Conservation (phyloP, 2,888 invertebrate genomes). For the Sminthurinus aureus region DNA sequence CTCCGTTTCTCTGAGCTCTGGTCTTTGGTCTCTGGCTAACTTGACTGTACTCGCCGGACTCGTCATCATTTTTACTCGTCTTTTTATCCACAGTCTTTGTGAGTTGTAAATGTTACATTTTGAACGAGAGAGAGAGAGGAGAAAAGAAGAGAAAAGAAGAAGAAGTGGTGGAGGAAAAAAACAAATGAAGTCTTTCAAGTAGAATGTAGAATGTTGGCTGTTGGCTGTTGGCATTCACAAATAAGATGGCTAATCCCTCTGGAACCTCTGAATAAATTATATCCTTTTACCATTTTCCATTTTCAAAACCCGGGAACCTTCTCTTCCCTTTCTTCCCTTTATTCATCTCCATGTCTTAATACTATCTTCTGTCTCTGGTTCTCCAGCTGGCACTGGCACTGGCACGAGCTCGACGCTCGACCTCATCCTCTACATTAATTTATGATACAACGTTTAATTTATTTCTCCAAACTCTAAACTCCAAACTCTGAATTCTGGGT, state of each 20-base stretch:
- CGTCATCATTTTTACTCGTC: constrained; percentile 4
- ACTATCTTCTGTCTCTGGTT: not conserved
- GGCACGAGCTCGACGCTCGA: not conserved
- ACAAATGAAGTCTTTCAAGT: constrained; percentile 11
- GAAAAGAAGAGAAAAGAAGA: not conserved
- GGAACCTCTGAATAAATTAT: constrained; percentile 34
- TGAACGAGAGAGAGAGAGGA: not conserved
- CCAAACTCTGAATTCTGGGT: too few species aligned
- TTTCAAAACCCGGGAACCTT: not conserved
- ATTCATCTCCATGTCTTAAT: not conserved
- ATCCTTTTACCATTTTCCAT: constrained; percentile 33
- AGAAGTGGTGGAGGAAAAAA: not conserved
- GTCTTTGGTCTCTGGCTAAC: not conserved
- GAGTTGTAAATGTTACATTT: not conserved
- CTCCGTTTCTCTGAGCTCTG: not conserved
- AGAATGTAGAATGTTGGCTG: not conserved
- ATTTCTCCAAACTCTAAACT: constrained; percentile 8
- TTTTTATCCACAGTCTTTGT: not conserved
- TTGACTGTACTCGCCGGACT: not conserved
- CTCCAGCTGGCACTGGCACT: too few species aligned
- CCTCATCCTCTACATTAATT: constrained; percentile 16
- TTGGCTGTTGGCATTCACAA: constrained; percentile 23
- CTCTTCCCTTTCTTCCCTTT: constrained; percentile 12
- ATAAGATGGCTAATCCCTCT: constrained; percentile 28
- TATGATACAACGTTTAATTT: constrained; percentile 24